phyloP scores from a whole-genome alignment of 2,113 vertebrate genomes.

The Lepus americanus region DNA sequence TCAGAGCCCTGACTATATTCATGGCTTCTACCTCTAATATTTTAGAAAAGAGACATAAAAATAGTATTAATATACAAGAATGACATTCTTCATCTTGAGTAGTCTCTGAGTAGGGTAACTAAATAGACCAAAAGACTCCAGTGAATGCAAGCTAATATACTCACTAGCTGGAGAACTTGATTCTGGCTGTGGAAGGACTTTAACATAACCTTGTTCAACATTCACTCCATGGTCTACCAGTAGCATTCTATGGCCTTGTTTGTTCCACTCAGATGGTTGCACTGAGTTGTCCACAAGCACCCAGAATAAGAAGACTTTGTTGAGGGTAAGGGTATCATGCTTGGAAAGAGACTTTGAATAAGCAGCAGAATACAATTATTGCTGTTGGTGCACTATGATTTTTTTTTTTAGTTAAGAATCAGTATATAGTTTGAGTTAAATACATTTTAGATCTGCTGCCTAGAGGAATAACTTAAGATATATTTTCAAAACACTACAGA shows the following conservation, averaged over 20 bases:
- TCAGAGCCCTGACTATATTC: not conserved
- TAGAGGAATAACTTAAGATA: constrained; percentile 11
- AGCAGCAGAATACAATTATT: not conserved
- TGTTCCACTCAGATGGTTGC: not conserved
- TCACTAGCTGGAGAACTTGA: not conserved
- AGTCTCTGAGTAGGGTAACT: not conserved
- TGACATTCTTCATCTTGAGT: not conserved
- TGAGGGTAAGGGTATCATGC: not conserved
- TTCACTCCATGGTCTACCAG: not conserved
- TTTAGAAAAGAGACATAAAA: constrained; percentile 12
- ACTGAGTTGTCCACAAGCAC: not conserved
- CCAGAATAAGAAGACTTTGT: not conserved
- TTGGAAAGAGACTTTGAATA: not conserved
- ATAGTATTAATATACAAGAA: not conserved
- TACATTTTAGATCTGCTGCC: constrained; percentile 11
- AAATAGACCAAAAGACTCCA: not conserved
- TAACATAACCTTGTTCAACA: not conserved
- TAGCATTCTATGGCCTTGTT: not conserved
- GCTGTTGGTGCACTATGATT: not conserved
- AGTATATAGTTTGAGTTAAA: constrained; percentile 26
- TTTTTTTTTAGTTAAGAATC: not conserved
- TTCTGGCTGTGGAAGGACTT: not conserved
- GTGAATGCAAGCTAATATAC: not conserved
- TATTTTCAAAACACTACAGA: constrained; percentile 24
- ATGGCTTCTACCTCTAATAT: not conserved